These are phyloP conservation scores for Xiphophorus hellerii DNA, from an alignment of 2,113 vertebrate genomes.

Conservation along the genomic window DNA sequence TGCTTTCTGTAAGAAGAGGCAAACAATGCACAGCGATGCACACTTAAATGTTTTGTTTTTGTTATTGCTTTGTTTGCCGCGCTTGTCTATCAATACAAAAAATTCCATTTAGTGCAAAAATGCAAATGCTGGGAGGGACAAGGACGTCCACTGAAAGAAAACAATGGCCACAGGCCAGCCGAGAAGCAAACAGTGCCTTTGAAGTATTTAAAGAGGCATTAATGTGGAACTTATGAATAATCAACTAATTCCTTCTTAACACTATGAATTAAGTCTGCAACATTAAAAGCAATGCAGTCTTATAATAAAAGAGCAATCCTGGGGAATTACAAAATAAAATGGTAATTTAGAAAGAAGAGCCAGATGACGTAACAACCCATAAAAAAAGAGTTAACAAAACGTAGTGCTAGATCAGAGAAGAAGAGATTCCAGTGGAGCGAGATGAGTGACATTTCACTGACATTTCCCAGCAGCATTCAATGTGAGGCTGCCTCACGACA, in stretches of 20 bases:
- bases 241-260: conserved; percentile 84
- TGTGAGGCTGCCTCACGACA: conserved; percentile 58
- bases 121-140: conserved; percentile 83
- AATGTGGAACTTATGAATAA: conserved; percentile 85
- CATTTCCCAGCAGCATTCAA: conserved; percentile 80
- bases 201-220: conserved; percentile 87
- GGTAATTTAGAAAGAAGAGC: conserved; percentile 63
- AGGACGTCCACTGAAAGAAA: conserved; percentile 84
- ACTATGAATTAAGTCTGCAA: conserved; percentile 73
- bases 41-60: conserved; percentile 88
- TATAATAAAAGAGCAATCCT: conserved; percentile 38
- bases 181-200: conserved; percentile 82
- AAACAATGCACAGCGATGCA: conserved; percentile 80
- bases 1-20: conserved; percentile 79
- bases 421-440: conserved; percentile 66
- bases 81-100: conserved; percentile 85
- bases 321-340: conserved; percentile 44
- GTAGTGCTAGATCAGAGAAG: conserved; percentile 59
- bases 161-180: conserved; percentile 79
- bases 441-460: conserved; percentile 84
- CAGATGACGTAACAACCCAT: conserved; percentile 67
- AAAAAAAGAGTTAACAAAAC: conserved; percentile 45
- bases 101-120: conserved; percentile 92
- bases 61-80: conserved; percentile 72
- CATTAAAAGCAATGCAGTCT: conserved; percentile 61